Evolutionary conservation across 2,888 invertebrate species (phyloP).

Genomic region (Iphiclides podalirius): DNA sequence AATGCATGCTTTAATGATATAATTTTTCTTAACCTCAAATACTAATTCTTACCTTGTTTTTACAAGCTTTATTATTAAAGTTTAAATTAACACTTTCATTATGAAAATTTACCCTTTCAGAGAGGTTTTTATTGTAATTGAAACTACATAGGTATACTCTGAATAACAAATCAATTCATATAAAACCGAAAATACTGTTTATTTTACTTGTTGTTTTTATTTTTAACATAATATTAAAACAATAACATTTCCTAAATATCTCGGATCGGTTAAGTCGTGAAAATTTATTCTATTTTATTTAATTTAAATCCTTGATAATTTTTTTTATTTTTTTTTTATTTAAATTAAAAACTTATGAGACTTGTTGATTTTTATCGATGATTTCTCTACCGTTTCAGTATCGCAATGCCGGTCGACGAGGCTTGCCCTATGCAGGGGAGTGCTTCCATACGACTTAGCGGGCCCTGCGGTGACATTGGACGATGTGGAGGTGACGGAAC

Average conservation of each 20-base stretch:
- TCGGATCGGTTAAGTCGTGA: too few relatives aligned
- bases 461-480: constrained; percentile 65
- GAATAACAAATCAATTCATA: too few relatives aligned
- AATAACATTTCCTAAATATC: neutral
- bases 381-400: constrained; percentile 49
- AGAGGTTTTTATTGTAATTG: too few relatives aligned
- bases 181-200: too few relatives aligned
- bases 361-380: neutral
- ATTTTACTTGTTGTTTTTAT: too few relatives aligned
- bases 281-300: neutral
- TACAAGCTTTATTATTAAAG: too few relatives aligned
- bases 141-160: too few relatives aligned
- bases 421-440: constrained; percentile 79
- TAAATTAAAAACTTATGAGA: neutral
- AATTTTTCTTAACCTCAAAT: neutral
- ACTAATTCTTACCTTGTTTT: too few relatives aligned
- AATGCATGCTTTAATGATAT: neutral
- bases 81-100: too few relatives aligned
- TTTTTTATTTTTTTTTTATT: neutral
- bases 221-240: too few relatives aligned
- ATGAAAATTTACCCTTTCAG: too few relatives aligned
- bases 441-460: constrained; percentile 84
- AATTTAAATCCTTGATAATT: neutral
- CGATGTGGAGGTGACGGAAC: constrained; percentile 54
- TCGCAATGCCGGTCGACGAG: constrained; percentile 76